Evolutionary conservation across 2,797 vertebrate genomes (phyloP).

Genomic region (Lepus townsendii): DNA sequence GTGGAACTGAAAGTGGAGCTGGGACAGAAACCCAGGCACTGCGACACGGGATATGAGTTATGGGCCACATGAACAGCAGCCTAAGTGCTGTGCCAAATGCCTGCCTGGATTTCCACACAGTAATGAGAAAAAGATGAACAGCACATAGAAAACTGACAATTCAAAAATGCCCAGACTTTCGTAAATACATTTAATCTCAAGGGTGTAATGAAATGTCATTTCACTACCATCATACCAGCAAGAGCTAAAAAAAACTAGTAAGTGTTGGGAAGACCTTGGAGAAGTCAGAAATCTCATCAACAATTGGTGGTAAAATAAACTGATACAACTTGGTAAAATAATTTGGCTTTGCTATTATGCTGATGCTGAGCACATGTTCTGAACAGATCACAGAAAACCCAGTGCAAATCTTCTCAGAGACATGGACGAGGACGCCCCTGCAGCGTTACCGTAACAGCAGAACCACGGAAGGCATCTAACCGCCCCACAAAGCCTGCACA

Average conservation of each 20-base stretch:
- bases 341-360: neutral
- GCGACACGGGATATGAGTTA: too few species aligned
- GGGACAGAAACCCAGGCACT: too few species aligned
- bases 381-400: neutral
- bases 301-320: neutral
- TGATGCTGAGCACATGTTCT: neutral
- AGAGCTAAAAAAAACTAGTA: neutral
- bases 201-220: neutral
- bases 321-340: neutral
- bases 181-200: neutral
- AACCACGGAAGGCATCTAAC: neutral
- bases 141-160: neutral
- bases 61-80: too few species aligned
- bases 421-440: neutral
- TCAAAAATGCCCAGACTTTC: neutral
- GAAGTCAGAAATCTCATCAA: neutral
- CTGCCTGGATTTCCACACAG: neutral
- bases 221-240: neutral
- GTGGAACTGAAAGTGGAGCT: too few species aligned
- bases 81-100: too few species aligned
- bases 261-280: neutral
- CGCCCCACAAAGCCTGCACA: neutral
- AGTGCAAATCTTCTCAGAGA: neutral
- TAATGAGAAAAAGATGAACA: neutral
- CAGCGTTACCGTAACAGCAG: neutral